A percentile compares a stretch with the other conserved stretches of the same genome.
phyloP scores from a whole-genome alignment of 1,140 invertebrate species.

The Lepidurus arcticus region DNA sequence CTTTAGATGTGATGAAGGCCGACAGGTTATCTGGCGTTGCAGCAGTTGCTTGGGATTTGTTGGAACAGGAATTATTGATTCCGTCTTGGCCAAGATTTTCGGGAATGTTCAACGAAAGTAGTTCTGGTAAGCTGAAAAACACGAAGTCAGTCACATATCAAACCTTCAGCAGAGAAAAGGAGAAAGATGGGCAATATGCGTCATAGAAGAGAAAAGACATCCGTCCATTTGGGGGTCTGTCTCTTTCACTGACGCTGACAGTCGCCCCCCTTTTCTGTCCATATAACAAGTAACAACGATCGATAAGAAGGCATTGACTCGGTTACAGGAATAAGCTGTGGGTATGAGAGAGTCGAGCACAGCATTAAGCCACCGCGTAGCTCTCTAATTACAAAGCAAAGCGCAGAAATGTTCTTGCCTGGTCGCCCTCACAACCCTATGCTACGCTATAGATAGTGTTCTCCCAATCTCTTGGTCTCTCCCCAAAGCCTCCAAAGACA shows the following conservation, averaged over 20 bases:
- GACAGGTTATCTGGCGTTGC: constrained; percentile 2
- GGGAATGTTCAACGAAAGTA: neutral
- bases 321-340: neutral
- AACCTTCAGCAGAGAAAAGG: neutral
- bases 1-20: neutral
- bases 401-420: neutral
- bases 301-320: neutral
- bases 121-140: neutral
- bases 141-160: neutral
- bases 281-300: neutral
- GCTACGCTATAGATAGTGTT: neutral
- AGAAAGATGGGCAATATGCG: neutral
- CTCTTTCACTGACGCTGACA: neutral
- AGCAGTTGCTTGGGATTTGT: neutral
- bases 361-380: neutral
- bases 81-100: neutral
- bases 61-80: constrained; percentile 20
- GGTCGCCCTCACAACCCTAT: neutral
- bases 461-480: neutral
- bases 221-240: neutral
- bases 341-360: neutral
- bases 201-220: neutral
- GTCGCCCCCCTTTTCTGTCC: neutral
- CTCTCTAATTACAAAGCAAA: neutral
- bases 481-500: neutral